phyloP scores from a whole-genome alignment of 2,113 vertebrate species.

The Pseudois nayaur region DNA sequence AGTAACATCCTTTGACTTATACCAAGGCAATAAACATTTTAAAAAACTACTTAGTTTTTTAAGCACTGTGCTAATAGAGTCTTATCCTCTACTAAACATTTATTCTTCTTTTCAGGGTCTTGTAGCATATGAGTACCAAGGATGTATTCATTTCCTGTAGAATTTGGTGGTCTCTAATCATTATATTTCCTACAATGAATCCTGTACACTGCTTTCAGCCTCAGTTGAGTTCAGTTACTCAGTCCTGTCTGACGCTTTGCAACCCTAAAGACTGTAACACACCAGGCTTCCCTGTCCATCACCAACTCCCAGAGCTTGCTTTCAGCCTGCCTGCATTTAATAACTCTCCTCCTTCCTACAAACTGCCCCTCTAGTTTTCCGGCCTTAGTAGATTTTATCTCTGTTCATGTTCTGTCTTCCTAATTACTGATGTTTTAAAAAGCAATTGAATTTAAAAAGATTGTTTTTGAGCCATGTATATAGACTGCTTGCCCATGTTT shows the following conservation, averaged over 20 bases:
- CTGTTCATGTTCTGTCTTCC: slow-evolving; percentile 29
- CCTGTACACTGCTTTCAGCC: slow-evolving; percentile 38
- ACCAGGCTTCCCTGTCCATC: background rate
- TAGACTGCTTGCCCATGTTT: background rate
- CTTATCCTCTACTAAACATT: slow-evolving; percentile 47
- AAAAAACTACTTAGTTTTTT: slow-evolving; percentile 25
- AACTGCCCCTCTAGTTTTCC: background rate
- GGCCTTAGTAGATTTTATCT: background rate
- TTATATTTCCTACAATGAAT: slow-evolving; percentile 54
- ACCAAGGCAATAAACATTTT: background rate
- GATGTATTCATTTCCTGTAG: slow-evolving; percentile 25
- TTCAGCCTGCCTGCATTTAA: slow-evolving; percentile 27
- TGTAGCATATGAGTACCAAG: slow-evolving; percentile 42
- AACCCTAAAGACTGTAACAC: background rate
- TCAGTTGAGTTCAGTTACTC: background rate
- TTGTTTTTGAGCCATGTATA: background rate
- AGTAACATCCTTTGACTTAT: slow-evolving; percentile 39
- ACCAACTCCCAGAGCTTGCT: background rate
- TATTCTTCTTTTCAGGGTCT: slow-evolving; percentile 45
- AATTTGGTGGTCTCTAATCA: slow-evolving; percentile 19
- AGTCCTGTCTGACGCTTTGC: background rate
- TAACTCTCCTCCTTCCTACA: slow-evolving; percentile 22
- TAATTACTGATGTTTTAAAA: background rate
- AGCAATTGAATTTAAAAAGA: background rate
- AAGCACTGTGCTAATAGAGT: background rate